Evolutionary conservation across 2,888 invertebrate species (phyloP).

Genomic region (Anarsia innoxiella): DNA sequence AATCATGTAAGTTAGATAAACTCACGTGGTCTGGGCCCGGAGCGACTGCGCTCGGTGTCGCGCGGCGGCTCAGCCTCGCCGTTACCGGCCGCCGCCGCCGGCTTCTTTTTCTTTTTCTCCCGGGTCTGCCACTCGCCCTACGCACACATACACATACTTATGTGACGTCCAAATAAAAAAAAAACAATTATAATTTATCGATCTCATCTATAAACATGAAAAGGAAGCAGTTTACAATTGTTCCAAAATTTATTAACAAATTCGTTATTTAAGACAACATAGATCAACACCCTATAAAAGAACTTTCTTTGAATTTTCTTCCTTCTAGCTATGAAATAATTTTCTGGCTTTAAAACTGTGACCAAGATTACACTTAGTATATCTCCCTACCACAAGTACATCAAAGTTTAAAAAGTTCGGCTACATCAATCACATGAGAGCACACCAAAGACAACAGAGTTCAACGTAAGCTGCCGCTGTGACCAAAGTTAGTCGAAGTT

Average conservation of each 20-base stretch:
- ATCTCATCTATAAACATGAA: too few relatives aligned
- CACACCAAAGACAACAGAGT: background rate
- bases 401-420: background rate
- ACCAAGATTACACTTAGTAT: too few relatives aligned
- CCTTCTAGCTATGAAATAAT: background rate
- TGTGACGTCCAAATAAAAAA: too few relatives aligned
- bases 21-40: constrained; percentile 43
- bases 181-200: too few relatives aligned
- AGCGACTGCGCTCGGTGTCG: constrained; percentile 31
- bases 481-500: background rate
- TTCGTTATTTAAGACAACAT: too few relatives aligned
- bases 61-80: constrained; percentile 51
- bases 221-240: background rate
- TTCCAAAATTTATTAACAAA: background rate
- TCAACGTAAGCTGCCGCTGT: background rate
- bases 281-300: too few relatives aligned
- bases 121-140: constrained; percentile 90
- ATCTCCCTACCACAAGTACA: background rate
- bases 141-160: too few relatives aligned
- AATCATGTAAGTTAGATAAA: too few relatives aligned
- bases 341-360: too few relatives aligned
- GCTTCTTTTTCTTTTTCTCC: constrained; percentile 91
- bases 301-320: too few relatives aligned
- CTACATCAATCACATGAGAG: background rate
- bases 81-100: constrained; percentile 72